phyloP scores from a whole-genome alignment of 2,797 vertebrate species.

The Amblyopsis hoosieri region DNA sequence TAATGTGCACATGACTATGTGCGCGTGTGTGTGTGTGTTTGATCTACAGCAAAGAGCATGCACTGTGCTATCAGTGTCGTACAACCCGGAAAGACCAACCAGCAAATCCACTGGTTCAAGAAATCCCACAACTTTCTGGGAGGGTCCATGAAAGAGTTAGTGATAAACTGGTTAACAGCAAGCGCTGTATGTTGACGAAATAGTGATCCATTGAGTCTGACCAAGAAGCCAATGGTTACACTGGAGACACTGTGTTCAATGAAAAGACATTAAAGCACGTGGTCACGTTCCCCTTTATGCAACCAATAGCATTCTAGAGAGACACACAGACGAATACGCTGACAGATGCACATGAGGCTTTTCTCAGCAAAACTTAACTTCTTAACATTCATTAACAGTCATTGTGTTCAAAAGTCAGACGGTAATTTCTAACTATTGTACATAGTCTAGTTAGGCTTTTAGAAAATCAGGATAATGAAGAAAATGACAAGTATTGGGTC shows the following conservation, averaged over 20 bases:
- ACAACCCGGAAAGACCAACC: slow-evolving; percentile 37
- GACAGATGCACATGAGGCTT: neutral
- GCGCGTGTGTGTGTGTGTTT: slow-evolving; percentile 22
- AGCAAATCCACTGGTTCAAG: slow-evolving; percentile 23
- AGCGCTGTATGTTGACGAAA: slow-evolving; percentile 3
- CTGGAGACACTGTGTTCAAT: neutral
- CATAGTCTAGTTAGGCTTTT: too few species aligned
- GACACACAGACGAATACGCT: neutral
- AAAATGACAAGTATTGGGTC: too few species aligned
- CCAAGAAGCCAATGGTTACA: slow-evolving; percentile 1
- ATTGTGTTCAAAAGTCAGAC: too few species aligned
- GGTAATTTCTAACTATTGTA: too few species aligned
- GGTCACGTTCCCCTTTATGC: too few species aligned
- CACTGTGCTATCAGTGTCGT: slow-evolving; percentile 46
- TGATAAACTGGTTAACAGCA: neutral
- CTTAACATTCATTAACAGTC: neutral
- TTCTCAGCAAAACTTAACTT: neutral
- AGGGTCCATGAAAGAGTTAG: neutral
- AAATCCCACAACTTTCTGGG: slow-evolving; percentile 10
- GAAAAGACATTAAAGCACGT: neutral
- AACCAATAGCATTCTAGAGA: neutral
- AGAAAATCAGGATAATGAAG: too few species aligned
- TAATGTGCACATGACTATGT: neutral
- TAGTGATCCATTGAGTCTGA: slow-evolving; percentile 7
- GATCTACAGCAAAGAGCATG: slow-evolving; percentile 11